phyloP scores from a whole-genome alignment of 2,113 vertebrate species.

The Seriola dumerili region DNA sequence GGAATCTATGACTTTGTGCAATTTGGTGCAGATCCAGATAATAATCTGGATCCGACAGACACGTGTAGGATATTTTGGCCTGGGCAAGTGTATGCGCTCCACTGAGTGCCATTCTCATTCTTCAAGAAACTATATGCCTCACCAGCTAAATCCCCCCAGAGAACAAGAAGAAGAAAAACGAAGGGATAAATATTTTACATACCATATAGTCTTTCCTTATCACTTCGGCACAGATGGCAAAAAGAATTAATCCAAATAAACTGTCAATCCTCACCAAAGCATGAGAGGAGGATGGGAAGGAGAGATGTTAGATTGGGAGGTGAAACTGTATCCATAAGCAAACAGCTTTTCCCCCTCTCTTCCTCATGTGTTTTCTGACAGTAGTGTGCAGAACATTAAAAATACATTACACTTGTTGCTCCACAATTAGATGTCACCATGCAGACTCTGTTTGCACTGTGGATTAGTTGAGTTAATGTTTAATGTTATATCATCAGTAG shows the following conservation, averaged over 20 bases:
- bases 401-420: constrained; percentile 62
- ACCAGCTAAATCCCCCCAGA: constrained; percentile 59
- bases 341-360: constrained; percentile 34
- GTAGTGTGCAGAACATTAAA: constrained; percentile 58
- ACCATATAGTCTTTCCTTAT: constrained; percentile 72
- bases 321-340: constrained; percentile 57
- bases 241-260: constrained; percentile 77
- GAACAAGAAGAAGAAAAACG: constrained; percentile 60
- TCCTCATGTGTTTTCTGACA: constrained; percentile 44
- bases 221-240: constrained; percentile 76
- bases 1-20: no score
- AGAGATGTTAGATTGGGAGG: constrained; percentile 59
- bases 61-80: no score
- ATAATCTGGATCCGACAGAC: no score
- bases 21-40: no score
- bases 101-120: no score
- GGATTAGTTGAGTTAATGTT: constrained; percentile 58
- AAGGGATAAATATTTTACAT: constrained; percentile 76
- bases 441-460: constrained; percentile 49
- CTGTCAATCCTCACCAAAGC: constrained; percentile 71
- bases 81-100: no score
- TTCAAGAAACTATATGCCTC: constrained; percentile 40
- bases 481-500: constrained; percentile 47
- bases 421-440: constrained; percentile 46
- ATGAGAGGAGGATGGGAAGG: constrained; percentile 29